Conservation (phyloP, 2,113 vertebrate genomes). For the Colinus virginianus region DNA sequence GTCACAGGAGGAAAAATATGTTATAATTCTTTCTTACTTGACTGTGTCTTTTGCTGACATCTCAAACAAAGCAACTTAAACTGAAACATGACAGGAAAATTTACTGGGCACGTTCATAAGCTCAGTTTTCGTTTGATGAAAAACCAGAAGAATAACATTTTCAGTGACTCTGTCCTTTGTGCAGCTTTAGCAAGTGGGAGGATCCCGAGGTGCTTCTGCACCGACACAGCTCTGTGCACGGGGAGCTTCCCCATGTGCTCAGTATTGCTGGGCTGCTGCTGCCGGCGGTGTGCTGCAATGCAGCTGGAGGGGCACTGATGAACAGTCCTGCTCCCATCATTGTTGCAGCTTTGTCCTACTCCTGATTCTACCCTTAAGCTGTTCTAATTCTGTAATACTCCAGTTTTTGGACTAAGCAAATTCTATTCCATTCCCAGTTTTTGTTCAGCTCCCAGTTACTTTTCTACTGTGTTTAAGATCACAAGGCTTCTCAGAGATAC, state of each 20-base stretch:
- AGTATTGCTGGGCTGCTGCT: neutral
- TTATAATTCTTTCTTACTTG: neutral
- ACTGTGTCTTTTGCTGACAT: neutral
- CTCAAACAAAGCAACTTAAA: neutral
- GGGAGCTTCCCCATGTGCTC: neutral
- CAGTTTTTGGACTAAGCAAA: no score
- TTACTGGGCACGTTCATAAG: neutral
- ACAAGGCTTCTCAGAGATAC: neutral
- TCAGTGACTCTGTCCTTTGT: neutral
- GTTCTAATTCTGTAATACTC: neutral
- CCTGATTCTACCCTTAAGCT: neutral
- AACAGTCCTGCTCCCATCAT: neutral
- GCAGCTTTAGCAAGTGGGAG: neutral
- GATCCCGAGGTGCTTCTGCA: neutral
- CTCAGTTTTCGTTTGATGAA: accelerated
- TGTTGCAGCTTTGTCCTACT: neutral
- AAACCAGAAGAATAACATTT: neutral
- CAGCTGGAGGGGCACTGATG: neutral
- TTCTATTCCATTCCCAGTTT: neutral
- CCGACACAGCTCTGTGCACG: accelerated
- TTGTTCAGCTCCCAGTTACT: neutral
- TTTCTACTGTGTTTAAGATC: neutral
- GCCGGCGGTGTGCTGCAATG: conserved; percentile 9
- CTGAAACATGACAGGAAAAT: neutral
- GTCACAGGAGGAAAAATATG: neutral